Conservation (phyloP, 2,888 invertebrate species). For the Parnassius mnemosyne region DNA sequence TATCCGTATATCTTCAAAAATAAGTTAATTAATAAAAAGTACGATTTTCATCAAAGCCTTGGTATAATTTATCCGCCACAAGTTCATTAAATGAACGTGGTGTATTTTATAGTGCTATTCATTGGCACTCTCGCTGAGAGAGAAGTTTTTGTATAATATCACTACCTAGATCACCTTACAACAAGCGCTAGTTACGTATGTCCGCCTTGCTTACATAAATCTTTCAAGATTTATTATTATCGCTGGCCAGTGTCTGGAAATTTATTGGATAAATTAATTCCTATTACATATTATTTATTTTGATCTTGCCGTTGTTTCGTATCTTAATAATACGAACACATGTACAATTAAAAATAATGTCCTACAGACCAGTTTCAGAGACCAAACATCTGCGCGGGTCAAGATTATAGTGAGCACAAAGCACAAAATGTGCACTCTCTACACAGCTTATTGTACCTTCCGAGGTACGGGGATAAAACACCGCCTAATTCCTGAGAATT, state of each 20-base stretch:
- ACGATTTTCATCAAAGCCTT: too few relatives aligned
- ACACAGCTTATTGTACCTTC: too few relatives aligned
- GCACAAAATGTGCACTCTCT: too few relatives aligned
- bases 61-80: conserved; percentile 10
- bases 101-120: conserved; percentile 29
- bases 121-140: conserved; percentile 26
- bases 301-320: background rate
- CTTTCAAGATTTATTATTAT: conserved; percentile 19
- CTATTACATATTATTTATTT: background rate
- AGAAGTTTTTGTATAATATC: conserved; percentile 27
- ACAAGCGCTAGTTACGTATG: conserved; percentile 37
- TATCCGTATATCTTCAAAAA: too few relatives aligned
- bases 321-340: background rate
- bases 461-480: too few relatives aligned
- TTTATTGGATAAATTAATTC: conserved; percentile 10
- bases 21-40: too few relatives aligned
- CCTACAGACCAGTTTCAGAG: too few relatives aligned
- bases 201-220: conserved; percentile 37
- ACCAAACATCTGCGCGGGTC: too few relatives aligned
- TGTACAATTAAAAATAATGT: too few relatives aligned
- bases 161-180: conserved; percentile 40
- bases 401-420: too few relatives aligned
- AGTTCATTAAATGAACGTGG: conserved; percentile 18
- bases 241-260: conserved; percentile 4
- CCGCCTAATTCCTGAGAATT: too few relatives aligned